These are phyloP conservation scores for Nematopogon swammerdamellus DNA, from an alignment of 2,888 invertebrate genomes.

Conservation along the genomic window DNA sequence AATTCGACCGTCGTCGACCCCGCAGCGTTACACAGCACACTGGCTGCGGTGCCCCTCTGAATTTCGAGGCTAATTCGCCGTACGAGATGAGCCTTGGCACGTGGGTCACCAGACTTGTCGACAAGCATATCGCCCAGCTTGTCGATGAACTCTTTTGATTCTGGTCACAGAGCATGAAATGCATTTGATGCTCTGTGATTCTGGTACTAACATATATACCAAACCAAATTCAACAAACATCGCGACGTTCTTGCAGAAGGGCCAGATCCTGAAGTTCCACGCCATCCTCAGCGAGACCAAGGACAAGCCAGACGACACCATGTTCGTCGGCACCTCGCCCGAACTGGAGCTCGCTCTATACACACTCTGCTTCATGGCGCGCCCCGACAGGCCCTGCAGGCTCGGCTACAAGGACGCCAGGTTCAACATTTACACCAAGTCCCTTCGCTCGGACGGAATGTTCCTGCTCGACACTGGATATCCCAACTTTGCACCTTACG, in stretches of 20 bases:
- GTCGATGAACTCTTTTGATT: too few relatives aligned
- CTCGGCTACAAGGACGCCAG: slow-evolving; percentile 46
- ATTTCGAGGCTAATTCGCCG: too few relatives aligned
- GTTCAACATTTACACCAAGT: slow-evolving; percentile 44
- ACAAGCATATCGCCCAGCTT: too few relatives aligned
- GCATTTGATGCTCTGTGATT: too few relatives aligned
- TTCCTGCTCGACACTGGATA: slow-evolving; percentile 40
- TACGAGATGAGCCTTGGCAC: too few relatives aligned
- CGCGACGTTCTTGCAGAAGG: slow-evolving; percentile 79
- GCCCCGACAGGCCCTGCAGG: slow-evolving; percentile 72
- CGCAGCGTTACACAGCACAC: too few relatives aligned
- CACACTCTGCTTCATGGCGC: slow-evolving; percentile 80
- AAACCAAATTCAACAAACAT: too few relatives aligned
- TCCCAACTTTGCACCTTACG: slow-evolving; percentile 19
- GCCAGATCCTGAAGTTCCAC: slow-evolving; percentile 70
- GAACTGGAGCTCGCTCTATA: slow-evolving; percentile 88
- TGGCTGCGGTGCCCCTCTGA: too few relatives aligned
- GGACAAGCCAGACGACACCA: slow-evolving; percentile 73
- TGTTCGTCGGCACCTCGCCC: slow-evolving; percentile 86
- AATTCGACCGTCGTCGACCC: too few relatives aligned
- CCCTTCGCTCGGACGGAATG: slow-evolving; percentile 33
- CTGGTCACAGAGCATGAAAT: too few relatives aligned
- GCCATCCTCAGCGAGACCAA: slow-evolving; percentile 65
- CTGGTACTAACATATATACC: too few relatives aligned
- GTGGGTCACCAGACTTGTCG: too few relatives aligned